A percentile compares a stretch with the other conserved stretches of the same genome.
Conservation (phyloP, 1,140 invertebrate genomes). For the Drosophila neocordata region DNA sequence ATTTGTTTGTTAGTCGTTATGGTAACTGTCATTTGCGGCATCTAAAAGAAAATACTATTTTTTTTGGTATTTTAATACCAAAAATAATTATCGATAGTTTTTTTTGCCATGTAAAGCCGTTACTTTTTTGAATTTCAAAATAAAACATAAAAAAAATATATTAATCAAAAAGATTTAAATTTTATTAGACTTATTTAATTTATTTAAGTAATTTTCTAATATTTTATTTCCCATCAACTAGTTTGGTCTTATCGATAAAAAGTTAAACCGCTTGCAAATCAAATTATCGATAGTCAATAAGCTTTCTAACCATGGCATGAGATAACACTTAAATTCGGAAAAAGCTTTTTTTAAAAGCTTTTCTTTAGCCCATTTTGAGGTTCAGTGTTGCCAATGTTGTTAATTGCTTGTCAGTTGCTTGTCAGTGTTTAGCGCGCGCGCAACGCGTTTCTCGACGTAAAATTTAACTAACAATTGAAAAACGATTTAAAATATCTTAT, state of each 20-base stretch:
- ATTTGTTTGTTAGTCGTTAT: constrained; percentile 48
- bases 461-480: neutral
- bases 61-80: no score
- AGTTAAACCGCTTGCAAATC: neutral
- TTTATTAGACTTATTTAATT: no score
- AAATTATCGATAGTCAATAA: neutral
- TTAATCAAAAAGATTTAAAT: no score
- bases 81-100: neutral
- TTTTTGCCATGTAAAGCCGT: neutral
- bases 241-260: no score
- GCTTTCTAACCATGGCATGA: neutral
- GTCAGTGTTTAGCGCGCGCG: constrained; percentile 45
- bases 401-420: constrained; percentile 33
- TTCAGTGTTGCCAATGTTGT: neutral
- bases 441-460: constrained; percentile 4
- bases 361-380: neutral
- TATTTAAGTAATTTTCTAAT: no score
- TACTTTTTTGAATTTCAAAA: neutral
- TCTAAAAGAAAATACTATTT: neutral
- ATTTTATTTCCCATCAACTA: neutral
- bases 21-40: constrained; percentile 28
- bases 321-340: neutral
- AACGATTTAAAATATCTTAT: neutral
- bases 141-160: neutral
- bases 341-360: neutral